Conservation (phyloP, 2,113 vertebrate species). For the Oreocharis arfaki region DNA sequence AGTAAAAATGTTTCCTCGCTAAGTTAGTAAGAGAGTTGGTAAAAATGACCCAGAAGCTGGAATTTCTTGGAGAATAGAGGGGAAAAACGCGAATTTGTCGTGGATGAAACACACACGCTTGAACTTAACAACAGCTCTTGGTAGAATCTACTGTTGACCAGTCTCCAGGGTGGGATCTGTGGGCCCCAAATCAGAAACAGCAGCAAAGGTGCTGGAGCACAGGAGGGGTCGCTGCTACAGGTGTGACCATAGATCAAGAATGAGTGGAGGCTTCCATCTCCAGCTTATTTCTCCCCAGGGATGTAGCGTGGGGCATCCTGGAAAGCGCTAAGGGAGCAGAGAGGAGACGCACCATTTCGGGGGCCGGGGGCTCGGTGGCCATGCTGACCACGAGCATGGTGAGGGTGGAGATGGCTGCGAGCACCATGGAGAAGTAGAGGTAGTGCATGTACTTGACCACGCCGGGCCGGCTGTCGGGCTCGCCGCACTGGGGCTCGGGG, state of each 20-base stretch:
- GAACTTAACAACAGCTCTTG: not conserved
- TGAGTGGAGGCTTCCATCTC: not conserved
- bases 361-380: constrained; percentile 73
- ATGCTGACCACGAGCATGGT: constrained; percentile 78
- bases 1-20: constrained; percentile 12
- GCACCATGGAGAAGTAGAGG: constrained; percentile 90
- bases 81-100: not conserved
- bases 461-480: constrained; percentile 77
- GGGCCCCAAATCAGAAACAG: not conserved
- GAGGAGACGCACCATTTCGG: constrained; percentile 69
- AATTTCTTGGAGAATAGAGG: constrained; percentile 21
- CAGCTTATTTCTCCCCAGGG: not conserved
- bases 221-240: not conserved
- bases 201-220: not conserved
- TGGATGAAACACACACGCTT: not conserved
- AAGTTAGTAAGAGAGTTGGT: constrained; percentile 1
- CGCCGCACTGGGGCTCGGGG: constrained; percentile 78
- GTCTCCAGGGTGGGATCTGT: not conserved
- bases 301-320: accelerated
- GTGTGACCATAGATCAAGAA: not conserved
- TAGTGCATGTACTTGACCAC: constrained; percentile 88
- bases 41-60: constrained; percentile 30
- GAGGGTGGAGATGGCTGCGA: constrained; percentile 74
- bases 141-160: not conserved
- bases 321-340: not conserved